Base-by-base conservation (phyloP, 1,140 invertebrate species). In the Zaprionus davidi region DNA sequence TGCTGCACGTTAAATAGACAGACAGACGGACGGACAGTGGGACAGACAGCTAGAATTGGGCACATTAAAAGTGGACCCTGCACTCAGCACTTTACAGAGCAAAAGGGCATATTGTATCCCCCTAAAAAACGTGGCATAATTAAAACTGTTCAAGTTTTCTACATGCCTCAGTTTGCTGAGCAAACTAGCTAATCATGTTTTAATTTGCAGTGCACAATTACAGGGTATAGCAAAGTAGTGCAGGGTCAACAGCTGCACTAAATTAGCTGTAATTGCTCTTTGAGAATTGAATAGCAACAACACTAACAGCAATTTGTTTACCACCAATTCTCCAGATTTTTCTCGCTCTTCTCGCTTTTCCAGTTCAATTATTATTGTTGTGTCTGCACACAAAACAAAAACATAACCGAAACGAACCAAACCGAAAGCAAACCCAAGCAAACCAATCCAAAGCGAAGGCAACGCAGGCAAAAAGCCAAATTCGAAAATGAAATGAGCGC, bases 221-320 rank as follows among this genome's bases (percentile, higher is more conserved):
- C 20, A 74, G 71, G 58, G 71, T 63, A 74, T 70, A 12, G n/a
- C 0, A 2, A 28, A 26, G 56, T 62, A 24, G 15, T 41, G 31
- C 44, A 53, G 28, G 53, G 53, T 44, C 64, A 17, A 28, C 24
- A 6, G 1, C 68, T 79, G 68, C 55, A 56, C 72, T 82, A 87
- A 82, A 79, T 86, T 86, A 83, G 70, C 38, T 66, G 36, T 86
- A 86, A 82, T 71, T 81, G 67, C 81, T 87, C 72, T 64, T 75
- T 71, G 64, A 82, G 82, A 75, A 71, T 51, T 67, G 51, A 78
- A 83, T 66, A 44, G 17, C 41, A 46, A 62, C 36, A 78, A 82
- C 17, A 82, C 9, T 5, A 31, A 17, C 22, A 28, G 28, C 5
- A 55, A 74, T 80, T 83, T 88, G 81, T 88, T 87, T 87, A 88